Conservation (phyloP, 2,797 vertebrate species). For the Melanotaenia parkinsoni region DNA sequence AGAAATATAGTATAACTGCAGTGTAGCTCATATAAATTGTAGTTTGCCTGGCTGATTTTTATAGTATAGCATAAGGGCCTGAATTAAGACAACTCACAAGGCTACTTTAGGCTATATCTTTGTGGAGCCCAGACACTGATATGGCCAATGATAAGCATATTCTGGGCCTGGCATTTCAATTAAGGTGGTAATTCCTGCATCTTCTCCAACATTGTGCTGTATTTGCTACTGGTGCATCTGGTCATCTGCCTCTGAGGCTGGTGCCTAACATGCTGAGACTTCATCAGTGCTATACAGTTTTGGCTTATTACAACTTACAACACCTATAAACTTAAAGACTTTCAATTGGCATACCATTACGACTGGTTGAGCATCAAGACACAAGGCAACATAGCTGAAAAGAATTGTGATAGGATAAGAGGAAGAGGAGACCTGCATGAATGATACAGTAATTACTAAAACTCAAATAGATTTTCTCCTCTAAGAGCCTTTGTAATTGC, state of each 20-base stretch:
- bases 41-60: constrained; percentile 22
- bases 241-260: background rate
- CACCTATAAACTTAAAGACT: background rate
- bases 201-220: constrained; percentile 5
- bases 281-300: background rate
- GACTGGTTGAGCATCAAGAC: background rate
- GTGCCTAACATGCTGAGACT: background rate
- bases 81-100: constrained; percentile 24
- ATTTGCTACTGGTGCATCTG: background rate
- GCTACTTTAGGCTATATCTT: constrained; percentile 6
- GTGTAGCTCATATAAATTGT: constrained; percentile 22
- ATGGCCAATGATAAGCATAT: constrained; percentile 12
- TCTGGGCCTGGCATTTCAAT: background rate
- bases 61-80: constrained; percentile 5
- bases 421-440: constrained; percentile 3
- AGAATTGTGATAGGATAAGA: background rate
- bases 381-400: background rate
- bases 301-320: background rate
- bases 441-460: constrained; percentile 29
- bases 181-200: background rate
- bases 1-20: constrained; percentile 32
- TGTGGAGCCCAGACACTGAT: constrained; percentile 3
- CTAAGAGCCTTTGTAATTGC: constrained; percentile 49
- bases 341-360: background rate
- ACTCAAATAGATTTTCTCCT: constrained; percentile 28